Evolutionary conservation across 2,113 vertebrate species (phyloP).

Genomic region (Heptranchias perlo): DNA sequence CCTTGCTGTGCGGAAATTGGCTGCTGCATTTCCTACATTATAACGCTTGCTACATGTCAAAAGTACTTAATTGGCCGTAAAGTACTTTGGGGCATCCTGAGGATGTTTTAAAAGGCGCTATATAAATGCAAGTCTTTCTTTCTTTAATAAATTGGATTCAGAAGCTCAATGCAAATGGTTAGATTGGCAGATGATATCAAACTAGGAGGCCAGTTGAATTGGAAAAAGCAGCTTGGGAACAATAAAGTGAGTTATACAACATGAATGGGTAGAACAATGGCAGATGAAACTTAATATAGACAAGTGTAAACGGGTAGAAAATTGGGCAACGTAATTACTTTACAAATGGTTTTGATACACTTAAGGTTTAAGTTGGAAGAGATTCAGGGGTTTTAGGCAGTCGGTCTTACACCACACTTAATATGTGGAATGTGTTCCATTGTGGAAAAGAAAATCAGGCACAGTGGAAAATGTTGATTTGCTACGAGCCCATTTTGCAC

Average conservation of each 20-base stretch:
- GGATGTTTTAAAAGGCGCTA: no score
- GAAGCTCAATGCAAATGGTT: background rate
- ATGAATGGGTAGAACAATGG: no score
- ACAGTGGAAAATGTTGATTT: background rate
- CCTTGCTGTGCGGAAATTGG: no score
- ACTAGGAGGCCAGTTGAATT: background rate
- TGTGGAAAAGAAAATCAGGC: background rate
- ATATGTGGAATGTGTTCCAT: background rate
- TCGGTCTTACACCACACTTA: background rate
- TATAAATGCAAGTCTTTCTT: background rate
- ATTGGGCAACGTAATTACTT: background rate
- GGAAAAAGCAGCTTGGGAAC: background rate
- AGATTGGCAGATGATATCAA: background rate
- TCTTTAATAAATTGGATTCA: background rate
- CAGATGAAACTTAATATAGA: background rate
- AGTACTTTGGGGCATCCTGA: background rate
- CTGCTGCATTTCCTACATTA: no score
- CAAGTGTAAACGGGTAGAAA: background rate
- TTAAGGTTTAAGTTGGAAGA: background rate
- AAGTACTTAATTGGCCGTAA: background rate
- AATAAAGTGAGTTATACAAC: background rate
- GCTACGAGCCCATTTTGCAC: no score
- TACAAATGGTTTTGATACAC: background rate
- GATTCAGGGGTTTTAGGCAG: background rate
- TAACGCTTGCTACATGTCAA: no score